Evolutionary conservation across 2,113 vertebrate species (phyloP), one percentile per base, ranked within the genome.

Genomic region (Salvelinus sp.): DNA sequence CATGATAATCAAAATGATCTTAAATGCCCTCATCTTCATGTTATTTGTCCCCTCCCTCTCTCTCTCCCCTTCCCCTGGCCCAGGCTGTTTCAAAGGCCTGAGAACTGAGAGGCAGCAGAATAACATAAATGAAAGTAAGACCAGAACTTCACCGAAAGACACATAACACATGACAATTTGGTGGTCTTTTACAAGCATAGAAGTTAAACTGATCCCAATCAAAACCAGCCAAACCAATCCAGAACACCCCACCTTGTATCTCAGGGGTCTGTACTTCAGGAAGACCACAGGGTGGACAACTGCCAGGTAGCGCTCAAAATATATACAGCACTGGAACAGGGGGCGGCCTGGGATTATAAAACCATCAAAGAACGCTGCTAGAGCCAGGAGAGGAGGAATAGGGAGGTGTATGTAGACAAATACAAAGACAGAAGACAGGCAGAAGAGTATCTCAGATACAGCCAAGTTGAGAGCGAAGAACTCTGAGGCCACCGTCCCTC

Each of bases 231-330:
- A 30, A 30, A 30, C 28, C 28, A 30, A 5, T 30, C 28, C 28
- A 30, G 28, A 30, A 30, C 28, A 5, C 28, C 28, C 4, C 28
- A 30, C 4, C 28, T 30, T 30, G 28, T 30, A 30, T 30, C 28
- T 30, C 28, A 30, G 22, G 22, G 33, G 54, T 62, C 13, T 63
- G 23, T 70, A 76, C 68, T 20, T 63, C 14, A 70, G 58, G 58
- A 70, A 76, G 54, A 62, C 2, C 27, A 76, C 67, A 47, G 75
- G 75, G 68, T 62, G 57, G 75, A 76, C 12, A 23, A 76, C 75
- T 5, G 75, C 75, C 54, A 76, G 67, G 57, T 70, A 76, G 27
- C 68, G 68, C 68, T 76, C 75, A 13, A 76, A n/a, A 69, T 68
- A 76, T 13, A 76, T 44, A 18, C 30, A 70, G 57, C 54, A 23